phyloP scores from a whole-genome alignment of 2,888 invertebrate genomes.

The Tetropium fuscum region DNA sequence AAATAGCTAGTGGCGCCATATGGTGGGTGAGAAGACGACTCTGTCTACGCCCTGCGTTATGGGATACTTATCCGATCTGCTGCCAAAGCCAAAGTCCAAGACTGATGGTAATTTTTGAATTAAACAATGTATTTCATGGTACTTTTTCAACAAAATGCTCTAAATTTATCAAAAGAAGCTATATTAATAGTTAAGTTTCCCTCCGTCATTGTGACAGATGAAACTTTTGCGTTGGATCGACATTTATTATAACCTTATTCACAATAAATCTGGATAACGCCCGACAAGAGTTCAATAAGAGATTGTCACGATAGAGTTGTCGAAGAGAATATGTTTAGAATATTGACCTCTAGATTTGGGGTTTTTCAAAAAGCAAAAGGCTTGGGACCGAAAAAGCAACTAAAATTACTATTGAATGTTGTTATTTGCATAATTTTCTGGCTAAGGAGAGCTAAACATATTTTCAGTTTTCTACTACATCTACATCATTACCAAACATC shows the following conservation, averaged over 20 bases:
- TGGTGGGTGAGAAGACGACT: background rate
- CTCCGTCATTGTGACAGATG: background rate
- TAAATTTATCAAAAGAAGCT: background rate
- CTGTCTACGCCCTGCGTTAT: conserved; percentile 4
- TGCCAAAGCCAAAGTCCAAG: background rate
- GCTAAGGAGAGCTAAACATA: background rate
- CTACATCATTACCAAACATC: too few species aligned
- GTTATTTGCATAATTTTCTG: background rate
- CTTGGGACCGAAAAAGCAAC: background rate
- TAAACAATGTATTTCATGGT: too few species aligned
- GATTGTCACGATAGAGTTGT: background rate
- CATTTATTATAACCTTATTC: background rate
- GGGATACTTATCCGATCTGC: conserved; percentile 4
- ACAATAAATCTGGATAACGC: background rate
- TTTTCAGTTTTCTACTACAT: background rate
- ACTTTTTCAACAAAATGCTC: background rate
- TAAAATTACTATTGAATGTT: background rate
- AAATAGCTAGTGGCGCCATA: background rate
- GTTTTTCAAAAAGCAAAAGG: background rate
- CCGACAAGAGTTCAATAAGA: background rate
- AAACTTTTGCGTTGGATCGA: background rate
- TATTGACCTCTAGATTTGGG: background rate
- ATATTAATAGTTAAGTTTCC: background rate
- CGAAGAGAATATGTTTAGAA: background rate
- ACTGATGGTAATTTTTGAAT: too few species aligned